phyloP scores from a whole-genome alignment of 2,797 vertebrate genomes.

The Dendrocincla tyrannina region DNA sequence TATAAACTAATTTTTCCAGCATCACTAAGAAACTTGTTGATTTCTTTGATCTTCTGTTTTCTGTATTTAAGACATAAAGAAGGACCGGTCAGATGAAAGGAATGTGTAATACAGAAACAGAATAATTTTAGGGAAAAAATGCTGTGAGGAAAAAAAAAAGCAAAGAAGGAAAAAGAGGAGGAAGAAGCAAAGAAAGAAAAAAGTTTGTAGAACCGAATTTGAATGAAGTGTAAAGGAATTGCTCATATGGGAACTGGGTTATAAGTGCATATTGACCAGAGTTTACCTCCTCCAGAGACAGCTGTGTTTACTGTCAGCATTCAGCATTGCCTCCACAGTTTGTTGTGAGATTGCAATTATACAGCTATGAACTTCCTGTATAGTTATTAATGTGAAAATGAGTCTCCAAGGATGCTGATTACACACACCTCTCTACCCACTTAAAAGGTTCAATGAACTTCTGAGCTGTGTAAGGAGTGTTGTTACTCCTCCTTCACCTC shows the following conservation, averaged over 20 bases:
- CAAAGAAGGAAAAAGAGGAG: background rate
- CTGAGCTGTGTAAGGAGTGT: background rate
- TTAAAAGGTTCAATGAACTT: background rate
- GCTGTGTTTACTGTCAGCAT: background rate
- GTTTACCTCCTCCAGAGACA: background rate
- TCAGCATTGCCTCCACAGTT: background rate
- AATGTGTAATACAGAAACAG: background rate
- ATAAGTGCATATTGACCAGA: background rate
- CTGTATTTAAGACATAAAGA: background rate
- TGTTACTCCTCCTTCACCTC: background rate
- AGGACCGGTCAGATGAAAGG: background rate
- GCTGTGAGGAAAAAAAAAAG: background rate
- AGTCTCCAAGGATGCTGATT: background rate
- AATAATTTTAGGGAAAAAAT: background rate
- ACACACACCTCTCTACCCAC: background rate
- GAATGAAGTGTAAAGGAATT: background rate
- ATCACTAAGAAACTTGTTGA: background rate
- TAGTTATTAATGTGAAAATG: background rate
- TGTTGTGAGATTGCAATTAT: background rate
- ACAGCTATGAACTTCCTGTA: background rate
- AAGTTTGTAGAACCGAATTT: background rate
- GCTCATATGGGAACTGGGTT: background rate
- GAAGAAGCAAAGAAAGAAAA: background rate
- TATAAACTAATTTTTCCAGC: background rate
- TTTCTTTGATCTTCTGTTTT: background rate